phyloP scores from a whole-genome alignment of 2,888 invertebrate species.

The Hesperia comma region DNA sequence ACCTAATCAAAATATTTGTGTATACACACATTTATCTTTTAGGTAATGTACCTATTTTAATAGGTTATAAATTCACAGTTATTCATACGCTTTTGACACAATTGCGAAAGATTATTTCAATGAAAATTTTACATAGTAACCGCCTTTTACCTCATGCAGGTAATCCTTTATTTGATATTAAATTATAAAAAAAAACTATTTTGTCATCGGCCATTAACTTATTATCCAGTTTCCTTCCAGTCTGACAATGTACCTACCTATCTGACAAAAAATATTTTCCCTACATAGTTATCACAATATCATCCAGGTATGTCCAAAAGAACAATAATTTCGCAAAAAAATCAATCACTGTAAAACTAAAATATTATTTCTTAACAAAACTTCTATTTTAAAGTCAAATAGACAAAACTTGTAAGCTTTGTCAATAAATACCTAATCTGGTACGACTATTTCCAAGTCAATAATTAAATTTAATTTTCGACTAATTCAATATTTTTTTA shows the following conservation, averaged over 20 bases:
- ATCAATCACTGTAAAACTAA: no score
- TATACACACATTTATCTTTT: slow-evolving; percentile 14
- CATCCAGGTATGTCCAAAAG: background rate
- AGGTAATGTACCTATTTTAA: slow-evolving; percentile 17
- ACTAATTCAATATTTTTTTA: no score
- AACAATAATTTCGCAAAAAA: background rate
- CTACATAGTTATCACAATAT: slow-evolving; percentile 4
- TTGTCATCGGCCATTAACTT: slow-evolving; percentile 13
- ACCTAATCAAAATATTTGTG: slow-evolving; percentile 11
- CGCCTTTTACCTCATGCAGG: background rate
- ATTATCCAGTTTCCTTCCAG: background rate
- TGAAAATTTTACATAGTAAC: background rate
- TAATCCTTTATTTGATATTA: no score
- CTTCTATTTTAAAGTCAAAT: background rate
- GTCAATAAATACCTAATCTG: slow-evolving; percentile 17
- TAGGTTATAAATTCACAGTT: slow-evolving; percentile 9
- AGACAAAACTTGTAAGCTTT: background rate
- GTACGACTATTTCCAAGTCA: slow-evolving; percentile 12
- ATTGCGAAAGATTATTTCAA: background rate
- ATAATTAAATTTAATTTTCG: background rate
- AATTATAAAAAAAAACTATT: background rate
- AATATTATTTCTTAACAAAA: no score
- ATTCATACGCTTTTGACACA: background rate
- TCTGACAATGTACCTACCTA: background rate
- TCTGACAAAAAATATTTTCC: background rate